These are phyloP conservation scores for Uromys caudimaculatus DNA, from an alignment of 2,797 vertebrate genomes.

Conservation along the genomic window DNA sequence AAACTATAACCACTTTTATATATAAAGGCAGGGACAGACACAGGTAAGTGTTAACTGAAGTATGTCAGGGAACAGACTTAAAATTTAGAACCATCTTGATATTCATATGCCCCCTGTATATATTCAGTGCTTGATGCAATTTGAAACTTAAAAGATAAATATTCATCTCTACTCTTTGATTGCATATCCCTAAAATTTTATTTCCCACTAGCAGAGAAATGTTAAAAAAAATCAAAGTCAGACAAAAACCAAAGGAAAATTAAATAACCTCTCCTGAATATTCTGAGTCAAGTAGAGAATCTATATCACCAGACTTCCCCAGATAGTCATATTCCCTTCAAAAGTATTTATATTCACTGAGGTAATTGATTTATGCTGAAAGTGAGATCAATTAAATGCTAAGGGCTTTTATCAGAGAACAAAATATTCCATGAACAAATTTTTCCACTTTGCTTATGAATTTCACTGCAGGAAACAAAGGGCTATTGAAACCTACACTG, in stretches of 20 bases:
- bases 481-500: neutral
- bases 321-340: conserved; percentile 9
- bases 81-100: neutral
- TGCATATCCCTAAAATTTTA: neutral
- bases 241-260: neutral
- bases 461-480: conserved; percentile 57
- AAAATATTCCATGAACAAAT: conserved; percentile 43
- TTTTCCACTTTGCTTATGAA: conserved; percentile 11
- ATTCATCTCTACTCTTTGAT: neutral
- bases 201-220: neutral
- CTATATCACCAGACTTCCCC: neutral
- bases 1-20: neutral
- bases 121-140: neutral
- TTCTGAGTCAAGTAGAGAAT: neutral
- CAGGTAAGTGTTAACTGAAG: neutral
- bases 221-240: conserved; percentile 42
- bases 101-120: neutral
- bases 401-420: conserved; percentile 44
- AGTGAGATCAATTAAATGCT: conserved; percentile 58
- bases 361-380: conserved; percentile 53
- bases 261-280: neutral
- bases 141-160: conserved; percentile 16
- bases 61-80: neutral
- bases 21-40: neutral
- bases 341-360: conserved; percentile 9